Evolutionary conservation across 1,140 invertebrate genomes (phyloP), one percentile per base, ranked within the genome.

Genomic region (Hesperophylax magnus): DNA sequence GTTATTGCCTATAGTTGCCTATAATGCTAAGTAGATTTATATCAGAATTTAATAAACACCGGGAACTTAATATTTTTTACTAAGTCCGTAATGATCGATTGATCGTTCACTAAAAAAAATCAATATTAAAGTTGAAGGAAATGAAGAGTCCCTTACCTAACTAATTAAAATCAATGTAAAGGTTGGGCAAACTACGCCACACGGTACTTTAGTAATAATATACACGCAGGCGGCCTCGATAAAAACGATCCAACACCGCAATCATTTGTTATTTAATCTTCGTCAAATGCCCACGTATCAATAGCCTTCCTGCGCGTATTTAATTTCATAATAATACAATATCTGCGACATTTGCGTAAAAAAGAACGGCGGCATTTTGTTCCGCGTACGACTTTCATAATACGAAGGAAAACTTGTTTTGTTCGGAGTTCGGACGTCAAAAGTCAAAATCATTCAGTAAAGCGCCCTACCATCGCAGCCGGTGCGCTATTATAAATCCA

Each of bases 261-360:
- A 24, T 61, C 58, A 61, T 24, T 61, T 24, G 58, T 61, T 61
- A 61, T 58, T 58, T 58, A 58, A 58, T 61, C 58, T 24, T 61
- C 58, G 6, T 18, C 58, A 9, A 22, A 24, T 24, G 20, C 20
- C 2, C 5, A 18, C 18, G 18, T 20, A 61, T 22, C 18, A n/a
- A n/a, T n/a, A n/a, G 17, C 18, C 17, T 56, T 56, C 34, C 7
- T 8, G 34, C 34, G 34, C 34, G 3, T 39, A 39, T 39, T 39
- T 61, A 11, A 20, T 20, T 61, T n/a, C 9, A 61, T 15, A 61
- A 61, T 9, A 18, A 61, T 24, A 24, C 27, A 5, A 61, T 61
- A 27, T 61, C 20, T 61, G 20, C n/a, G n/a, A 58, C n/a, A n/a
- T n/a, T 17, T 58, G 56, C 20, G 24, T 61, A 15, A 9, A 61